Evolutionary conservation across 2,797 vertebrate genomes (phyloP), one percentile per base, ranked within the genome.

Genomic region (Oryzias sinensis): DNA sequence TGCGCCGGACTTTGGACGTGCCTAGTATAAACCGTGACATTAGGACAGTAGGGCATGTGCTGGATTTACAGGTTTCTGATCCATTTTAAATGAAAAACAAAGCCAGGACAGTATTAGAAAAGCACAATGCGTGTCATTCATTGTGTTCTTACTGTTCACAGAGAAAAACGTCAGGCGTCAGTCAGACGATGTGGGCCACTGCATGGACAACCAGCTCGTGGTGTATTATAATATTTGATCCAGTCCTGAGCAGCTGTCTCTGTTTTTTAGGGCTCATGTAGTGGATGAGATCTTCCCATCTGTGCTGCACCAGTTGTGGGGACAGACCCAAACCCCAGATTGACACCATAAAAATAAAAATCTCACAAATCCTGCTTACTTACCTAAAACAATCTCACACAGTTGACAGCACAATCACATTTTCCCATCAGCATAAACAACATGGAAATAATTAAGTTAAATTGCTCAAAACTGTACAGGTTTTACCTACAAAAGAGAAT

Each of bases 281-380:
- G 65, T 67, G n/a, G 69, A 80, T 54, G 70, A 65, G 64, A 70
- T 84, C 72, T 29, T 60, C 80, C 76, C 84, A 86, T 83, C 79
- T 86, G 82, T 72, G 75, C 47, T 27, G 53, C 40, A 16, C 56
- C 70, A 49, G 44, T 43, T 20, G 2, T 56, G 49, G 58, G 8
- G 44, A 68, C 66, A 54, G 46, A 77, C 70, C 63, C 73, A 17
- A 77, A 56, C 72, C 69, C 69, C 66, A 67, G 76, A 69, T 84
- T 73, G 79, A 88, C 79, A 92, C 93, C 94, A 92, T 92, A 75
- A 87, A 84, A 78, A 93, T 93, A 93, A 94, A 94, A 92, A 90
- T 91, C 93, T 93, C 90, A 94, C 90, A 88, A 92, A 92, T 90
- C 76, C 69, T 92, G 89, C 91, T 93, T 93, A 93, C 91, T 87